A percentile compares a stretch with the other conserved stretches of the same genome.
phyloP scores from a whole-genome alignment of 2,888 invertebrate genomes.

The Synanthedon vespiformis region DNA sequence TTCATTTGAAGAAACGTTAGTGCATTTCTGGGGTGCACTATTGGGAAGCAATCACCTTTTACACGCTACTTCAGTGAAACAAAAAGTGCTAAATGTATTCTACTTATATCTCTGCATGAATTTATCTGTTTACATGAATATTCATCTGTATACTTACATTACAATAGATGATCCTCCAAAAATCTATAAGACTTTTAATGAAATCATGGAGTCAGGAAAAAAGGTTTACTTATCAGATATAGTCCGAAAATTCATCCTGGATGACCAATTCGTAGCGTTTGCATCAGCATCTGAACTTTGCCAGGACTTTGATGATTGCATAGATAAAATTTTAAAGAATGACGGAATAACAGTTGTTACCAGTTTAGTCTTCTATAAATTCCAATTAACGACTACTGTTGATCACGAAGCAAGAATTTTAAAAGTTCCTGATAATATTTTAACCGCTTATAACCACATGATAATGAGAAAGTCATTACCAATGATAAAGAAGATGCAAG shows the following conservation, averaged over 20 bases:
- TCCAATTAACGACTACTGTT: constrained; percentile 33
- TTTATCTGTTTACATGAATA: constrained; percentile 34
- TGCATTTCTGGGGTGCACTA: constrained; percentile 40
- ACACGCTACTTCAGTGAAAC: constrained; percentile 32
- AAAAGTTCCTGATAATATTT: constrained; percentile 25
- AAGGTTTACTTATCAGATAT: constrained; percentile 17
- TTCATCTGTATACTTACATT: constrained; percentile 42
- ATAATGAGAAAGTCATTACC: constrained; percentile 28
- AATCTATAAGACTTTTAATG: constrained; percentile 27
- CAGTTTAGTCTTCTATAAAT: constrained; percentile 24
- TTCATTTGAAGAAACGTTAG: constrained; percentile 21
- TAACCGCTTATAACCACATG: constrained; percentile 46
- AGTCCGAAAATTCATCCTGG: constrained; percentile 14
- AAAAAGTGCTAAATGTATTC: constrained; percentile 34
- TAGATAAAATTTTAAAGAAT: constrained; percentile 15
- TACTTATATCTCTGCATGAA: constrained; percentile 39
- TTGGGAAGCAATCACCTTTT: constrained; percentile 30
- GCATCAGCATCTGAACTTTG: constrained; percentile 19
- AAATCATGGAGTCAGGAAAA: constrained; percentile 31
- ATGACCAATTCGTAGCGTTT: constrained; percentile 26
- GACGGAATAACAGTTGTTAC: constrained; percentile 34
- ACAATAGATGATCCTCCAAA: constrained; percentile 39
- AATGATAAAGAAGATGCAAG: constrained; percentile 21
- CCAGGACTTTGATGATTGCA: constrained; percentile 30
- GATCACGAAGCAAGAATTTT: constrained; percentile 40